A percentile compares a stretch with the other conserved stretches of the same genome.
Conservation (phyloP, 2,113 vertebrate genomes). For the Rallus limicola region DNA sequence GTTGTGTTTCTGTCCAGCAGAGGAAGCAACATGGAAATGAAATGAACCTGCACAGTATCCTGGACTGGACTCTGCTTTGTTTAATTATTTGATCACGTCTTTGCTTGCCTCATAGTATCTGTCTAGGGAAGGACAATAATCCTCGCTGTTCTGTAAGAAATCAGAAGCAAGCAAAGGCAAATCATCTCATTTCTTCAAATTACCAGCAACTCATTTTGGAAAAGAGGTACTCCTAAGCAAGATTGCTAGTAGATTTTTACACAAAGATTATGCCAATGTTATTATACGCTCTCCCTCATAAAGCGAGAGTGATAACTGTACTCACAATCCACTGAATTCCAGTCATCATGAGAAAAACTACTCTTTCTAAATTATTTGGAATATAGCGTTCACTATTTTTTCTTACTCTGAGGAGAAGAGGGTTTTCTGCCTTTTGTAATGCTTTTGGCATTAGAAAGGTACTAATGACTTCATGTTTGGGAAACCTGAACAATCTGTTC, state of each 20-base stretch:
- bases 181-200: background rate
- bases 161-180: background rate
- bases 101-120: background rate
- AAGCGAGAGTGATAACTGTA: background rate
- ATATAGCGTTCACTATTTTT: background rate
- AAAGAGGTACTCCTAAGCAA: background rate
- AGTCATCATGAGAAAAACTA: background rate
- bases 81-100: background rate
- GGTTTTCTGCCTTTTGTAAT: background rate
- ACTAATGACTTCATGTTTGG: background rate
- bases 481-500: background rate
- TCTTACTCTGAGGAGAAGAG: background rate
- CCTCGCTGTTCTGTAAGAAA: background rate
- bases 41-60: constrained; percentile 2
- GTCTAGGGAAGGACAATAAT: background rate
- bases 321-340: background rate
- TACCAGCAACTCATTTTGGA: background rate
- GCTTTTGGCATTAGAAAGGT: background rate
- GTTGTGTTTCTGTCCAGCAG: background rate
- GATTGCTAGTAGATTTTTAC: background rate
- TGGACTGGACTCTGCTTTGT: background rate
- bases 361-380: background rate
- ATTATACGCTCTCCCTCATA: background rate
- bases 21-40: constrained; percentile 9
- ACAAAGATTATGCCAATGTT: background rate